Conservation (phyloP, 2,797 vertebrate genomes). For the Onychomys leucogaster region DNA sequence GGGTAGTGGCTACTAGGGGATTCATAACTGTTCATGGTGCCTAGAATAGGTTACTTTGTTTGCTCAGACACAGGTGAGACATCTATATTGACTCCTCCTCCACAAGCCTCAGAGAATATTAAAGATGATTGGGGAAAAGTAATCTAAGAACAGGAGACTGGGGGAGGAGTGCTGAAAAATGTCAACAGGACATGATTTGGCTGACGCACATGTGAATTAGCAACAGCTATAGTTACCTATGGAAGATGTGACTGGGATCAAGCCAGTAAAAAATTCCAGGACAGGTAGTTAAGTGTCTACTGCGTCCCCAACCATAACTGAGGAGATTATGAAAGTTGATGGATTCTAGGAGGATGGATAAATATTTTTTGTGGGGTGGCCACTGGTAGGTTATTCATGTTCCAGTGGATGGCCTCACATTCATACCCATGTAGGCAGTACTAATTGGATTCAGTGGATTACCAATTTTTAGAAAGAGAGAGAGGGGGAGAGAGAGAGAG, state of each 20-base stretch:
- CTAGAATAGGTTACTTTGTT: too few species aligned
- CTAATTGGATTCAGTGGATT: neutral
- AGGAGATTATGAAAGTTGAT: neutral
- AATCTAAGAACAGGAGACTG: neutral
- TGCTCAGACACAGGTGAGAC: neutral
- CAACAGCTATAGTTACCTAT: neutral
- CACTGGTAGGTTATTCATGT: too few species aligned
- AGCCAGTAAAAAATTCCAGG: neutral
- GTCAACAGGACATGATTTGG: neutral
- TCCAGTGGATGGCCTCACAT: neutral
- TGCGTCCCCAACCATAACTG: neutral
- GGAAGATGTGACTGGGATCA: neutral
- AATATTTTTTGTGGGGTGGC: neutral
- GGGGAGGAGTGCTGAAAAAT: neutral
- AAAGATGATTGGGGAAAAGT: neutral
- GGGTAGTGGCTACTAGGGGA: neutral
- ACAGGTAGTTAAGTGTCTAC: neutral
- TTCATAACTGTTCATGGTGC: neutral
- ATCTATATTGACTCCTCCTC: neutral
- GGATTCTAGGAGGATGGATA: neutral
- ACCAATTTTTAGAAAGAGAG: too few species aligned
- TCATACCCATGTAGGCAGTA: neutral
- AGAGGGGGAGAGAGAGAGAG: too few species aligned
- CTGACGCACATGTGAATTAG: neutral
- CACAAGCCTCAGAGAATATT: neutral